These are phyloP conservation scores for Papilio polytes DNA, from an alignment of 1,140 invertebrate species.

Conservation along the genomic window DNA sequence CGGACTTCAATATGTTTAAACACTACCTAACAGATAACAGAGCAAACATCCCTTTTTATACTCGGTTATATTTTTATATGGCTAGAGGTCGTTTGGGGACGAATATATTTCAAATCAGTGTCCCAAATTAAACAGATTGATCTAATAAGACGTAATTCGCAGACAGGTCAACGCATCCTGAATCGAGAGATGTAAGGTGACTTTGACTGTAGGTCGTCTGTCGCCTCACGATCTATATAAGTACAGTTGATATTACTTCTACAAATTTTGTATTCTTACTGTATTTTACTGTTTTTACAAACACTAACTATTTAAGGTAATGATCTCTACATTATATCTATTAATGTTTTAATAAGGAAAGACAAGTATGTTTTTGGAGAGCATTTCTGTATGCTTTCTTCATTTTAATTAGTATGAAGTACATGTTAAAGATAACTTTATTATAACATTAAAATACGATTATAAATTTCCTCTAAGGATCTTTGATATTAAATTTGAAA, in stretches of 20 bases:
- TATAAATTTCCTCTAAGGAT: neutral
- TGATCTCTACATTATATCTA: neutral
- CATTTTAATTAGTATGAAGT: too few relatives aligned
- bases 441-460: neutral
- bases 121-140: conserved; percentile 34
- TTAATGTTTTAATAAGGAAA: too few relatives aligned
- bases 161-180: conserved; percentile 40
- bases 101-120: conserved; percentile 33
- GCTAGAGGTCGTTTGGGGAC: neutral
- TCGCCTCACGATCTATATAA: conserved; percentile 34
- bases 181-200: conserved; percentile 43
- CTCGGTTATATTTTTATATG: neutral
- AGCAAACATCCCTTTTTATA: neutral
- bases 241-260: neutral
- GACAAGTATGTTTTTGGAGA: too few relatives aligned
- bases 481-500: conserved; percentile 6
- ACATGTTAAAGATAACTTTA: too few relatives aligned
- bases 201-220: conserved; percentile 40
- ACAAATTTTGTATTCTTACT: neutral
- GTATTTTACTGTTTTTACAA: neutral
- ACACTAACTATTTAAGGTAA: neutral
- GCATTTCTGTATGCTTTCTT: too few relatives aligned
- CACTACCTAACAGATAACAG: neutral
- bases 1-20: neutral
- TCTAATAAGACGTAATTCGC: conserved; percentile 41